A percentile compares a stretch with the other conserved stretches of the same genome.
phyloP scores from a whole-genome alignment of 2,797 vertebrate species.

The Sebastes cheni region DNA sequence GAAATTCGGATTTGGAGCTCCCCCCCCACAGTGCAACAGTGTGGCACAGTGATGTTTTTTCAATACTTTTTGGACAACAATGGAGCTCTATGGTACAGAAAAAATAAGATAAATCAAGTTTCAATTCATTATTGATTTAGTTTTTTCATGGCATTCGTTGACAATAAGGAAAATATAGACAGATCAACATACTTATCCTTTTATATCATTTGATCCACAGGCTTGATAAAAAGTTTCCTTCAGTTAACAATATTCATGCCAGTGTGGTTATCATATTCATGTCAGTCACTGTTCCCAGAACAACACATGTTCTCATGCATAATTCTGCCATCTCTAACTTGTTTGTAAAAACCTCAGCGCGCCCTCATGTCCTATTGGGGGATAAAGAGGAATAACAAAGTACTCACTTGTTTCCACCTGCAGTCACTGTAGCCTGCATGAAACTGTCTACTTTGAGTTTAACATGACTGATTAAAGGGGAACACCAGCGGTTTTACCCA shows the following conservation, averaged over 20 bases:
- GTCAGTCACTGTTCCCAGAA: slow-evolving; percentile 35
- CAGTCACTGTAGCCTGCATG: background rate
- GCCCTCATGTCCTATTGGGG: slow-evolving; percentile 15
- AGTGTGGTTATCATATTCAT: slow-evolving; percentile 34
- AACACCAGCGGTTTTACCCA: background rate
- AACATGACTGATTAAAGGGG: slow-evolving; percentile 5
- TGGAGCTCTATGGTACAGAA: background rate
- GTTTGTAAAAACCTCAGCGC: slow-evolving; percentile 34
- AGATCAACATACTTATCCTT: background rate
- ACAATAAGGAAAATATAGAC: background rate
- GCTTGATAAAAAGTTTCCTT: background rate
- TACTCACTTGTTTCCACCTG: slow-evolving; percentile 28
- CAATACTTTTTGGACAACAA: background rate
- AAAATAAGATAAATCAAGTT: background rate
- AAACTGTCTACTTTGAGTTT: slow-evolving; percentile 7
- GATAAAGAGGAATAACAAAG: slow-evolving; percentile 41
- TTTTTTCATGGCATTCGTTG: background rate
- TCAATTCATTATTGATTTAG: background rate
- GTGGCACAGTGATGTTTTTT: background rate
- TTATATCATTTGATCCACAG: background rate
- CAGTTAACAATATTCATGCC: slow-evolving; percentile 15
- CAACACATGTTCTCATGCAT: slow-evolving; percentile 59
- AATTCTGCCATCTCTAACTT: slow-evolving; percentile 42
- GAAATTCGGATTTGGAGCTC: no score
- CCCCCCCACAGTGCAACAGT: background rate